Base-by-base conservation (phyloP, 2,113 vertebrate genomes). In the Peucedramus taeniatus region DNA sequence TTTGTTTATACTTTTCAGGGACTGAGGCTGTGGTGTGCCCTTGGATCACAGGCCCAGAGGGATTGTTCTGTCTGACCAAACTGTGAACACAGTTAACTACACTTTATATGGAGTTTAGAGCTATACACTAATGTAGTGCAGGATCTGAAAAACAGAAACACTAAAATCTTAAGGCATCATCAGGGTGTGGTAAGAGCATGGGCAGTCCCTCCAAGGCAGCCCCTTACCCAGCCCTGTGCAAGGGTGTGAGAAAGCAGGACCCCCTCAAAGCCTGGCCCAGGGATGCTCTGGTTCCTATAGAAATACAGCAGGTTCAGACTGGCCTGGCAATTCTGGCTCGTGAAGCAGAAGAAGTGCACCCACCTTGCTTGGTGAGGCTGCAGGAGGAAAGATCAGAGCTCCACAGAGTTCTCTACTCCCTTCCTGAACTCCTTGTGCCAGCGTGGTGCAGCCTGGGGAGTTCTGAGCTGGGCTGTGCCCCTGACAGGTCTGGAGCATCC, bases 101-200 rank as follows among this genome's bases (percentile, higher is more conserved):
- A 37, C 42, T 59, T 22, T 8, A 12, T 17, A 13, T 28, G 33
- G 54, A 23, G 20, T 18, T 45, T 7, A 35, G 40, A 35, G 33
- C 6, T 47, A 6, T 10, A 8, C 20, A 59, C 11, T 8, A 59
- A 45, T 10, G 19, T 31, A 28, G 3, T 10, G 4, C 5, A 37
- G 33, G 19, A 47, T 18, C 3, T 59, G n/a, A 59, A 18, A 75
- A 37, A 18, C 2, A 37, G 1, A 10, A 37, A 23, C 31, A 4
- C 33, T 47, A 3, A 47, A 59, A 31, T 37, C 42, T 4, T 37
- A 6, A 30, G 11, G 54, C 54, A 60, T 9, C 26, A 30, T 14
- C 27, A 28, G 24, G 54, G 13, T 28, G 60, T 1, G 49, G 51
- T 1, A n/a, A 37, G 37, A 33, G 14, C 18, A 3, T 0, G 3